These are phyloP conservation scores for Salmo trutta DNA, from an alignment of 2,797 vertebrate genomes.

Conservation along the genomic window DNA sequence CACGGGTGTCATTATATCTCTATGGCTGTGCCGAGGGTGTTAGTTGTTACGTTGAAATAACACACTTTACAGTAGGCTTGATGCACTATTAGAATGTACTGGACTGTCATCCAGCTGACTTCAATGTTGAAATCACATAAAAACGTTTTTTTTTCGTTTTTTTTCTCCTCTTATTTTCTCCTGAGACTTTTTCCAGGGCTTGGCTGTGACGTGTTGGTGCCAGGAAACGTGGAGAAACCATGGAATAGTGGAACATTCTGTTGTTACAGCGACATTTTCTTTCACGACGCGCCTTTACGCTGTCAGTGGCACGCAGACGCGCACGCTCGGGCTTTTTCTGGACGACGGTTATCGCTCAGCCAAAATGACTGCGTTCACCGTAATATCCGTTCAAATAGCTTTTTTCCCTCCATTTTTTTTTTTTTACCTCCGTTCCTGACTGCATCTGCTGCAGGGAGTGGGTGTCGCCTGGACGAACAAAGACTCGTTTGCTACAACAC, in stretches of 20 bases:
- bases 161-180: constrained; percentile 8
- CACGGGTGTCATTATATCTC: constrained; percentile 17
- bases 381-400: no score
- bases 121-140: neutral
- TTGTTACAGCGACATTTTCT: constrained; percentile 36
- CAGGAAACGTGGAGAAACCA: constrained; percentile 45
- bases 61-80: constrained; percentile 50
- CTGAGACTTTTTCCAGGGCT: constrained; percentile 36
- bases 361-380: no score
- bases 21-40: constrained; percentile 46
- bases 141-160: no score
- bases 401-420: no score
- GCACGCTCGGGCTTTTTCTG: neutral
- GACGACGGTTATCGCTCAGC: no score
- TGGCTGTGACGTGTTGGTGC: constrained; percentile 38
- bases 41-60: constrained; percentile 64
- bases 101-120: constrained; percentile 50
- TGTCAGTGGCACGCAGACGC: neutral
- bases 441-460: no score
- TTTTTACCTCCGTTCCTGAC: no score
- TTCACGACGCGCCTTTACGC: neutral
- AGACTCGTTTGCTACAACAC: no score
- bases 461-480: no score
- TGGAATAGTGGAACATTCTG: constrained; percentile 53
- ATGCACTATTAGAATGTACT: constrained; percentile 66